phyloP scores from a whole-genome alignment of 2,113 vertebrate genomes.

The Drymodes brunneopygia region DNA sequence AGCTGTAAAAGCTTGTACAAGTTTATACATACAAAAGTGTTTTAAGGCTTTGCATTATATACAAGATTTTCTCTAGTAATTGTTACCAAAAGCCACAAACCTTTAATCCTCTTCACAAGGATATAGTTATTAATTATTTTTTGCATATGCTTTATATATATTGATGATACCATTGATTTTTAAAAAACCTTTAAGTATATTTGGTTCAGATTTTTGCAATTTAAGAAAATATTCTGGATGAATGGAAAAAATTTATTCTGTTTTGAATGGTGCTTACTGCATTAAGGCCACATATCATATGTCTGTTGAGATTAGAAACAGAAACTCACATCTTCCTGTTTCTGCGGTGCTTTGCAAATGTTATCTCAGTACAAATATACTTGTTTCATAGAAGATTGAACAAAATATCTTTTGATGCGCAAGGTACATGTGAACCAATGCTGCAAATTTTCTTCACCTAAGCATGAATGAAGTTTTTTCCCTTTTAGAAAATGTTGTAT shows the following conservation, averaged over 20 bases:
- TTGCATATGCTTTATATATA: conserved; percentile 28
- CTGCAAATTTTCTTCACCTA: background rate
- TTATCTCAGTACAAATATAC: conserved; percentile 64
- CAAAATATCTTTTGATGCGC: background rate
- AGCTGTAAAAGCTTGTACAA: background rate
- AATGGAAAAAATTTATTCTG: conserved; percentile 39
- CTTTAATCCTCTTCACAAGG: background rate
- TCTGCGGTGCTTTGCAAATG: conserved; percentile 55
- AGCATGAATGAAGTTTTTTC: background rate
- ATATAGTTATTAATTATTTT: conserved; percentile 51
- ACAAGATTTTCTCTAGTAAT: conserved; percentile 1
- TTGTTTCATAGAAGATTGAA: conserved; percentile 37
- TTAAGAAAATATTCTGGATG: conserved; percentile 53
- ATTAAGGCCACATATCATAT: conserved; percentile 61
- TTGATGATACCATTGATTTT: conserved; percentile 6
- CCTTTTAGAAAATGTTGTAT: background rate
- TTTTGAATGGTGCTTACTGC: conserved; percentile 36
- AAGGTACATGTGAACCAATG: background rate
- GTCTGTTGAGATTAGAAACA: conserved; percentile 67
- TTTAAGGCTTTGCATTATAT: conserved; percentile 3
- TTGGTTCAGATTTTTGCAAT: conserved; percentile 66
- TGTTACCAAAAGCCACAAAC: background rate
- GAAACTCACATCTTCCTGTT: conserved; percentile 61
- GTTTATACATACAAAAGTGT: background rate
- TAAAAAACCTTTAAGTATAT: background rate